A percentile compares a stretch with the other conserved stretches of the same genome.
Evolutionary conservation across 2,797 vertebrate genomes (phyloP).

Genomic region (Natrix natrix): DNA sequence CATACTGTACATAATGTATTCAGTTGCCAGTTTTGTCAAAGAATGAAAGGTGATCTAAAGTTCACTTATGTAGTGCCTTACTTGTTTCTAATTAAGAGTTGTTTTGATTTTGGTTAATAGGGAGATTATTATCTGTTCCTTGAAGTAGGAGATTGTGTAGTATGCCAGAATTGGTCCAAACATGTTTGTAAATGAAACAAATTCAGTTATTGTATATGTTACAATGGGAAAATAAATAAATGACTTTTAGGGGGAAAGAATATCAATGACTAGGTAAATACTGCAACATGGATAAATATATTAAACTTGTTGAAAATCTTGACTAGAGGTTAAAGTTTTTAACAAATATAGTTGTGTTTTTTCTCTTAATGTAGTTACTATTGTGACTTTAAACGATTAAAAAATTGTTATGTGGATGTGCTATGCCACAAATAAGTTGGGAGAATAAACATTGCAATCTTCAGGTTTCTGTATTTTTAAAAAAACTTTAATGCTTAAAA

Average conservation of each 20-base stretch:
- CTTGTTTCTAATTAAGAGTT: background rate
- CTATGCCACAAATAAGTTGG: background rate
- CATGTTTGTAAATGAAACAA: background rate
- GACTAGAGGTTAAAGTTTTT: background rate
- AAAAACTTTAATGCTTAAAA: background rate
- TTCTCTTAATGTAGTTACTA: background rate
- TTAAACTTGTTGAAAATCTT: background rate
- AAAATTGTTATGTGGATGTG: background rate
- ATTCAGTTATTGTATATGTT: background rate
- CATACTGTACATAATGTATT: background rate
- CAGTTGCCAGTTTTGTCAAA: background rate
- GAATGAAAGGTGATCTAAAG: background rate
- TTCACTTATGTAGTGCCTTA: background rate
- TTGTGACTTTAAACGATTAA: background rate
- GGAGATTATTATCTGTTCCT: conserved; percentile 3
- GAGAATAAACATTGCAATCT: background rate
- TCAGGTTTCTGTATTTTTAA: background rate
- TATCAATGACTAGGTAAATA: background rate
- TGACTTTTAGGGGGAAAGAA: background rate
- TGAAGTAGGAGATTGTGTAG: background rate
- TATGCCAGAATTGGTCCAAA: background rate
- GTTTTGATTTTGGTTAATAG: background rate
- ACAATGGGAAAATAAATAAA: background rate
- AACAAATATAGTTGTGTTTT: background rate
- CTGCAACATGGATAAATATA: background rate